Percentiles rank a stretch among this genome's conserved stretches.
Evolutionary conservation across 2,113 vertebrate species (phyloP).

Genomic region (Phylloscopus whistleri): DNA sequence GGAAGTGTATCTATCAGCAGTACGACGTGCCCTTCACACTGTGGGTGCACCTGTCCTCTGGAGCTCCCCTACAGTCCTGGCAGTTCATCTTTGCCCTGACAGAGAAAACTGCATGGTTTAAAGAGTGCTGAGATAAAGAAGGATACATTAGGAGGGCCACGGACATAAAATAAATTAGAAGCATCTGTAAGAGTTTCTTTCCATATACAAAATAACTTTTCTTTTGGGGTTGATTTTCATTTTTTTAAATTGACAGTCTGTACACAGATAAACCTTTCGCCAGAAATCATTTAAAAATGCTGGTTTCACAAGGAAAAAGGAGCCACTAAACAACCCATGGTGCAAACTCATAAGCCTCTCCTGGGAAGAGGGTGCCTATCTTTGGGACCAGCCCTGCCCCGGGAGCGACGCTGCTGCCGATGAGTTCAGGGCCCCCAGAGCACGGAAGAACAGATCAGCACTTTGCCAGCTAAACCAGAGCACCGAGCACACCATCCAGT

Average conservation of each 20-base stretch:
- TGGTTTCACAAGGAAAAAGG: neutral
- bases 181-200: conserved; percentile 79
- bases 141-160: conserved; percentile 57
- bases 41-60: neutral
- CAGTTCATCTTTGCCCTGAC: neutral
- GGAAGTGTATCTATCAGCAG: conserved; percentile 41
- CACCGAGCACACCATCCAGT: no score
- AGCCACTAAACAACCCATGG: neutral
- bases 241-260: conserved; percentile 65
- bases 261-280: conserved; percentile 78
- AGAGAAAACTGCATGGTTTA: neutral
- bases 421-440: no score
- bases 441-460: no score
- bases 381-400: no score
- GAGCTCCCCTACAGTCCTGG: neutral
- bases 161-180: conserved; percentile 90
- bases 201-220: conserved; percentile 86
- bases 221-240: conserved; percentile 11
- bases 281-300: conserved; percentile 73
- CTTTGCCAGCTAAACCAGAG: no score
- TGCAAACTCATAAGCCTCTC: neutral
- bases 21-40: conserved; percentile 14
- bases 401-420: no score
- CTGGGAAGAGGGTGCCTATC: neutral
- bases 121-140: neutral